phyloP scores from a whole-genome alignment of 2,888 invertebrate genomes.

The Agrochola litura region DNA sequence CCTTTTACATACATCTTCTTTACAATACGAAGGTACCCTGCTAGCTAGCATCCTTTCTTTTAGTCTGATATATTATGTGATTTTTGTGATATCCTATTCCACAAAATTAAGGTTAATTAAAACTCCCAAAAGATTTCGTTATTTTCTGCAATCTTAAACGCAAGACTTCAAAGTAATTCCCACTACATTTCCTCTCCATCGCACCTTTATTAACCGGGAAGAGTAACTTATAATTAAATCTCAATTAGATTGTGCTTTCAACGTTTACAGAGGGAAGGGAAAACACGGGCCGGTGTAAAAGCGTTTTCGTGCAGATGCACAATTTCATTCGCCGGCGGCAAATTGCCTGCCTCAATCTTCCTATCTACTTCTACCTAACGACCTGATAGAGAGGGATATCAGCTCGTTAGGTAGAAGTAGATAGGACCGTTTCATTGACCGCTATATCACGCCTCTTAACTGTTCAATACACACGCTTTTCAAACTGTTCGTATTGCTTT shows the following conservation, averaged over 20 bases:
- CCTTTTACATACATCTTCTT: not conserved
- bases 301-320: constrained; percentile 65
- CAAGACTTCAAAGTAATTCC: constrained; percentile 2
- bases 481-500: constrained; percentile 21
- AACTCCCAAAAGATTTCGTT: not conserved
- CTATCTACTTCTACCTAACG: constrained; percentile 55
- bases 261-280: constrained; percentile 39
- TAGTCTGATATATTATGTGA: not conserved
- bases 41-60: not conserved
- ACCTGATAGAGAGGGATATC: no score
- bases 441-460: constrained; percentile 48
- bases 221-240: constrained; percentile 54
- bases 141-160: not conserved
- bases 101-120: not conserved
- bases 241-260: constrained; percentile 48
- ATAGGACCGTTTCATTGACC: constrained; percentile 64
- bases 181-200: constrained; percentile 14
- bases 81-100: not conserved
- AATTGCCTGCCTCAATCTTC: constrained; percentile 63
- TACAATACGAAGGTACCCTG: not conserved
- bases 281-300: constrained; percentile 55
- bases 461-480: constrained; percentile 39
- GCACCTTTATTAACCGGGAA: constrained; percentile 17
- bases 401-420: no score
- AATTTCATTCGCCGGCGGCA: constrained; percentile 59